Base-by-base conservation (phyloP, 2,113 vertebrate genomes). In the Hemiprocne comata region DNA sequence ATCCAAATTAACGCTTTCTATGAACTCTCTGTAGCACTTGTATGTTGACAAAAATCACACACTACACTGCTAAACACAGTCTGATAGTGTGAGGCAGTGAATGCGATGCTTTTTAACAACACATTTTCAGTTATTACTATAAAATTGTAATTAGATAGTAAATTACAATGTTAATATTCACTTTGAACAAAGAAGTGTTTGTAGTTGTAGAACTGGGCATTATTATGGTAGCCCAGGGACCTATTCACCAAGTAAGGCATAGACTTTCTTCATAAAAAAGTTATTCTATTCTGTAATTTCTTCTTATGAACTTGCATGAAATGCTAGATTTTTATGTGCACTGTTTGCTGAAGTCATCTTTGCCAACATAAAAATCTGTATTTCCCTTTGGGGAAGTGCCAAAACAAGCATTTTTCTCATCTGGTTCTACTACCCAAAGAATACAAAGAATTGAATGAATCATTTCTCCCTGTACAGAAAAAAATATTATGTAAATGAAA, bases 111-210 rank as follows among this genome's bases (percentile, higher is more conserved):
- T 98, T 97, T 98, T 97, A 97, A 97, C 95, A 95, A 80, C 96
- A 73, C 95, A 92, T 98, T 98, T 97, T 95, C 96, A 90, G 97
- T 98, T 98, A 98, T 97, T 98, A 97, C 97, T 96, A 96, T 96
- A 97, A 94, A 97, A 97, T 97, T 96, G 94, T 98, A 98, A 98
- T 98, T 98, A 98, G 97, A 97, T 98, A 97, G 97, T 98, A 98
- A 98, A 98, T 98, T 98, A 98, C 93, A 98, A 91, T 97, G 98
- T 96, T 98, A 98, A 98, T 98, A 98, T 98, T 98, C 97, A 95
- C 94, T 97, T 97, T 97, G 97, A 98, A 98, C 97, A 98, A 98
- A 98, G 97, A 98, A 97, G 97, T 96, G 95, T 97, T 97, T 97
- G 97, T 87, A 94, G 94, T 95, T 51, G 89, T 91, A 83, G 95